Evolutionary conservation across 2,113 vertebrate genomes (phyloP).

Genomic region (Callocephalon fimbriatum): DNA sequence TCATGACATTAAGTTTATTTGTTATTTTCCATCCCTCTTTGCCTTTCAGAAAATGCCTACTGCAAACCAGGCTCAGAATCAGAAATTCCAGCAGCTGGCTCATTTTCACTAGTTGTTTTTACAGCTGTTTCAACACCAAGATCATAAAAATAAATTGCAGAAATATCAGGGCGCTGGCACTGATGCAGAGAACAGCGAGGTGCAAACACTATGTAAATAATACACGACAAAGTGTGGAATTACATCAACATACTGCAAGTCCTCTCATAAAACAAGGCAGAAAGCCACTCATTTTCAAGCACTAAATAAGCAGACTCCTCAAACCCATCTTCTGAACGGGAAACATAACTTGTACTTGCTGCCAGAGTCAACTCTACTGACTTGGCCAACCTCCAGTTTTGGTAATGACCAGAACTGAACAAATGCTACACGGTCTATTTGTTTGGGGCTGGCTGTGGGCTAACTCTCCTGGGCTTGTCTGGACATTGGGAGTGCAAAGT

Average conservation of each 20-base stretch:
- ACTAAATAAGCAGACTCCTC: not conserved
- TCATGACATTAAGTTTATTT: not conserved
- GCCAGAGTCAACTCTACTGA: slow-evolving; percentile 34
- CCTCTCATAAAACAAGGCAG: not conserved
- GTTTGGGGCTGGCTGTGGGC: not conserved
- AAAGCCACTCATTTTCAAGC: not conserved
- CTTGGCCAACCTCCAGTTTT: slow-evolving; percentile 3
- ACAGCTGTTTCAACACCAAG: slow-evolving; percentile 60
- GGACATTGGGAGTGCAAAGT: not conserved
- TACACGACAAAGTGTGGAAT: slow-evolving; percentile 40
- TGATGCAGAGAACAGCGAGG: slow-evolving; percentile 6
- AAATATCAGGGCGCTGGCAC: slow-evolving; percentile 57
- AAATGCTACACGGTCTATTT: not conserved
- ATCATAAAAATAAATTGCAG: slow-evolving; percentile 64
- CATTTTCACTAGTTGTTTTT: slow-evolving; percentile 38
- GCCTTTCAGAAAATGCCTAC: not conserved
- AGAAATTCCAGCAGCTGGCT: slow-evolving; percentile 54
- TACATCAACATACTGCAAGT: not conserved
- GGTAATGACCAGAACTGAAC: slow-evolving; percentile 14
- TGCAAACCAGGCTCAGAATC: not conserved
- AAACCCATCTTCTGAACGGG: slow-evolving; percentile 34
- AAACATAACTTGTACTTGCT: not conserved
- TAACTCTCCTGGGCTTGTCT: not conserved
- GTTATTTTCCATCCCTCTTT: not conserved
- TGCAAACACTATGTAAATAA: slow-evolving; percentile 58